phyloP scores from a whole-genome alignment of 1,140 invertebrate genomes.

The Adoxophyes honmai region DNA sequence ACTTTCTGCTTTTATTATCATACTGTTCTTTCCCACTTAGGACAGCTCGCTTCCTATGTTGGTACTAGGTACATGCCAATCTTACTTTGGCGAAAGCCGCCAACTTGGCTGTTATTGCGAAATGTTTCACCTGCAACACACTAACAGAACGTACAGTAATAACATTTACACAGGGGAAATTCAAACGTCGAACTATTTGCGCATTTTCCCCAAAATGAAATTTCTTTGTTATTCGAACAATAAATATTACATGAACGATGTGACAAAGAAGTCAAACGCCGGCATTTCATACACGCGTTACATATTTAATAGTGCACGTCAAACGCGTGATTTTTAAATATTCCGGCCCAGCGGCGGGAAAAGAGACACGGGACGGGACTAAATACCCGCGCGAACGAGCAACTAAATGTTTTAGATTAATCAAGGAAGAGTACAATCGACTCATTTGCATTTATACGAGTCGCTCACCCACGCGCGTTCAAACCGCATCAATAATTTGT shows the following conservation, averaged over 20 bases:
- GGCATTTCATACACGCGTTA: constrained; percentile 44
- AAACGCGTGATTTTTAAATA: constrained; percentile 11
- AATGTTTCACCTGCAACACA: constrained; percentile 57
- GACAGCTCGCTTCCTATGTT: constrained; percentile 20
- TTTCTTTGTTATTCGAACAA: constrained; percentile 62
- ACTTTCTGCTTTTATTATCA: neutral
- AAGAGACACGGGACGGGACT: constrained; percentile 14
- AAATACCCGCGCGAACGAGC: constrained; percentile 17
- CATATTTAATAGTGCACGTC: constrained; percentile 31
- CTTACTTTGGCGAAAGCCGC: constrained; percentile 26
- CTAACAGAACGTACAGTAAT: constrained; percentile 52
- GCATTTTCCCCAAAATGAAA: constrained; percentile 63
- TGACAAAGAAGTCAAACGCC: constrained; percentile 53
- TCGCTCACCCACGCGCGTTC: constrained; percentile 29
- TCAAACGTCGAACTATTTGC: constrained; percentile 70
- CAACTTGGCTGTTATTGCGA: constrained; percentile 33
- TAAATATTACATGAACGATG: constrained; percentile 67
- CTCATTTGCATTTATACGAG: constrained; percentile 65
- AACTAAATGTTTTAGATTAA: constrained; percentile 47
- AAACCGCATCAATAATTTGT: constrained; percentile 35
- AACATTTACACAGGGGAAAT: constrained; percentile 71
- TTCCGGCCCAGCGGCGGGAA: neutral
- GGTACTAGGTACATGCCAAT: constrained; percentile 27
- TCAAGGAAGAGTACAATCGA: constrained; percentile 43
- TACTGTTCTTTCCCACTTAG: neutral